Conservation (phyloP, 2,888 invertebrate genomes). For the Mythimna vitellina region DNA sequence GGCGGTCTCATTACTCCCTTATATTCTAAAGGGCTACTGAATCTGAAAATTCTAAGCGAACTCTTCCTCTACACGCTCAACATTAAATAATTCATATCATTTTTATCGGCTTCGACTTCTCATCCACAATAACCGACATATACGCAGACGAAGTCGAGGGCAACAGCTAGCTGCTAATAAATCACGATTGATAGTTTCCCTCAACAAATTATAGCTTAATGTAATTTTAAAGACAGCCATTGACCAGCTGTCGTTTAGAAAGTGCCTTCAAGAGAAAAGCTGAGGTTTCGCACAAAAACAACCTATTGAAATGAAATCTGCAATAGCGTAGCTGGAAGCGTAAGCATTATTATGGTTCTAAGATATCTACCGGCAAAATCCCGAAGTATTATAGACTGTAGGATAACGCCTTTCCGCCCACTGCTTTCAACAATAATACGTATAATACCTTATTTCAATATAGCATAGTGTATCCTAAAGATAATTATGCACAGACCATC, state of each 20-base stretch:
- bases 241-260: conserved; percentile 32
- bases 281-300: conserved; percentile 38
- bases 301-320: conserved; percentile 31
- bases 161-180: not conserved
- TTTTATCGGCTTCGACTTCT: no score
- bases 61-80: no score
- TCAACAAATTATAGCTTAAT: conserved; percentile 34
- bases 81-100: no score
- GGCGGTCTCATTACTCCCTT: not conserved
- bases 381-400: not conserved
- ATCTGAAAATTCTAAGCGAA: not conserved
- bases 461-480: not conserved
- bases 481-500: not conserved
- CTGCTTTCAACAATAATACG: conserved; percentile 4
- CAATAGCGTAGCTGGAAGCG: conserved; percentile 1
- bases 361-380: not conserved
- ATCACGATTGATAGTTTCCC: conserved; percentile 17
- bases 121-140: no score
- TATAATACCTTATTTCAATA: conserved; percentile 16
- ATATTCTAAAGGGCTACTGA: no score
- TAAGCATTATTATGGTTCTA: conserved; percentile 8
- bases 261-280: conserved; percentile 33
- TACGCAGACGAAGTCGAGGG: not conserved
- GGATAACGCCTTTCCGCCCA: not conserved
- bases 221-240: conserved; percentile 35